Percentiles rank a stretch among this genome's conserved stretches.
phyloP scores from a whole-genome alignment of 2,888 invertebrate species.

The Tryphoninae sp. region DNA sequence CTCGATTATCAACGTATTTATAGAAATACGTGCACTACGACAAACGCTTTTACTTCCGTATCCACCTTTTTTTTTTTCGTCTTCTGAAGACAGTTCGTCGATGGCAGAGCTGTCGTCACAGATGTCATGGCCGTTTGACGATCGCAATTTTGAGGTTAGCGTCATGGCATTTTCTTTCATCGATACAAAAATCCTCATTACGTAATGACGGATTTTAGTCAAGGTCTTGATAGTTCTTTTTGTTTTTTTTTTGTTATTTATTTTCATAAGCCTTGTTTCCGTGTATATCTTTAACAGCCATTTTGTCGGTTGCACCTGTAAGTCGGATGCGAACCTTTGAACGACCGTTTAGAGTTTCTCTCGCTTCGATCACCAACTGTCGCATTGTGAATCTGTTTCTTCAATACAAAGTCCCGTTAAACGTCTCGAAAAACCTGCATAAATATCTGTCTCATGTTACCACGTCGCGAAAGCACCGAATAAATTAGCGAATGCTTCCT shows the following conservation, averaged over 20 bases:
- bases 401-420: slow-evolving; percentile 20
- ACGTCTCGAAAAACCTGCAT: slow-evolving; percentile 8
- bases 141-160: too few species aligned
- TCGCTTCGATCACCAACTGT: neutral
- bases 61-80: neutral
- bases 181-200: too few species aligned
- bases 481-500: slow-evolving; percentile 9
- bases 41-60: slow-evolving; percentile 1
- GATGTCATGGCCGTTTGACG: neutral
- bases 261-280: too few species aligned
- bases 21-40: slow-evolving; percentile 27
- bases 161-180: neutral
- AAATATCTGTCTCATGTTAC: neutral
- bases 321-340: too few species aligned
- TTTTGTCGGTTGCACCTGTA: too few species aligned
- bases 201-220: too few species aligned
- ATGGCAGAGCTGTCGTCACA: neutral
- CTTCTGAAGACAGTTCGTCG: neutral
- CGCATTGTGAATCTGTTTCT: slow-evolving; percentile 14
- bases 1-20: slow-evolving; percentile 46
- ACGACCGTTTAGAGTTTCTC: neutral
- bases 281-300: too few species aligned
- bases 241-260: too few species aligned
- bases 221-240: too few species aligned
- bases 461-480: neutral